These are phyloP conservation scores for Phylloscopus trochiloides DNA, from an alignment of 2,113 vertebrate genomes.

Conservation along the genomic window DNA sequence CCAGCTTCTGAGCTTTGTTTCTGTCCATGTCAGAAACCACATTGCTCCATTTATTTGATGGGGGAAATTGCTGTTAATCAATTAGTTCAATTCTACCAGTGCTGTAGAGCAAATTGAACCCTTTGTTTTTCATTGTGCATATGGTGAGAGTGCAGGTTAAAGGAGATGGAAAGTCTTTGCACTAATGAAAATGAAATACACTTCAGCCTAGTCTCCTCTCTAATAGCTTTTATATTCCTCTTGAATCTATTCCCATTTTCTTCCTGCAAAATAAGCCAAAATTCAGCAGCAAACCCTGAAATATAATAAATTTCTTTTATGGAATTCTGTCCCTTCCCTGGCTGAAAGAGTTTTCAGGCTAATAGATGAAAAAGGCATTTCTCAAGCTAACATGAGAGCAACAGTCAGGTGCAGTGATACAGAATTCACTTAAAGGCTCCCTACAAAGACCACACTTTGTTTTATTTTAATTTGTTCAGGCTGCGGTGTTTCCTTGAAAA, in stretches of 20 bases:
- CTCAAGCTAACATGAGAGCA: not conserved
- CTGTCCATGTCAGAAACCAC: not conserved
- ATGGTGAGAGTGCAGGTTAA: not conserved
- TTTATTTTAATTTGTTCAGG: not conserved
- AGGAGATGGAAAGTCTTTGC: not conserved
- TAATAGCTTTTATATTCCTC: not conserved
- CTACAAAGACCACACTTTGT: not conserved
- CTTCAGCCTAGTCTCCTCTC: not conserved
- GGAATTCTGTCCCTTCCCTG: not conserved
- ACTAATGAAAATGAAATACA: slow-evolving; percentile 10
- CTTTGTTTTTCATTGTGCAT: not conserved
- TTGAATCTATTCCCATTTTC: not conserved
- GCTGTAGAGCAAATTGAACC: not conserved
- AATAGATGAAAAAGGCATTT: not conserved
- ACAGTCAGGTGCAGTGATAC: not conserved
- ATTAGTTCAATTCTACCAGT: not conserved
- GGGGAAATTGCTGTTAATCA: not conserved
- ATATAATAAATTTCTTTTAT: not conserved
- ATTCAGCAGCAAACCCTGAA: not conserved
- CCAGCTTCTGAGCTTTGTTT: not conserved
- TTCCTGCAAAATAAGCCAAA: not conserved
- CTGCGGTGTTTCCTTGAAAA: not conserved
- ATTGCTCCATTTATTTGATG: not conserved
- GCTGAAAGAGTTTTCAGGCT: not conserved
- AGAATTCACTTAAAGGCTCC: not conserved